phyloP scores from a whole-genome alignment of 2,888 invertebrate genomes.

The Cerastis rubricosa region DNA sequence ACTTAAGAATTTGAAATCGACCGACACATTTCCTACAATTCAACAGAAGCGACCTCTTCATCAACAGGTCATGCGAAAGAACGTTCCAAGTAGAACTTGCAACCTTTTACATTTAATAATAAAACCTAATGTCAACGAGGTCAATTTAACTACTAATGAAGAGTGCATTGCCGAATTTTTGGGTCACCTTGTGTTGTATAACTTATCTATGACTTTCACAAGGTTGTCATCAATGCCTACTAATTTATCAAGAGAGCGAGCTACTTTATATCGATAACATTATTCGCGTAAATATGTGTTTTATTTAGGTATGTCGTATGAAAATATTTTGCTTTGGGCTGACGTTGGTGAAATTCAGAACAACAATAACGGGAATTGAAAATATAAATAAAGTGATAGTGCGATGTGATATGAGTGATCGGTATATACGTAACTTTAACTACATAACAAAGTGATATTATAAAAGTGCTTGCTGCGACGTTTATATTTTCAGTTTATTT shows the following conservation, averaged over 20 bases:
- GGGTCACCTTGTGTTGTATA: constrained; percentile 74
- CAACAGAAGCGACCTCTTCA: neutral
- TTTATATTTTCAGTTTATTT: neutral
- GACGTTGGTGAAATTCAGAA: constrained; percentile 15
- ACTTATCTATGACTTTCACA: constrained; percentile 71
- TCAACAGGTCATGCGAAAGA: neutral
- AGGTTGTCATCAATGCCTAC: constrained; percentile 65
- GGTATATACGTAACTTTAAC: constrained; percentile 1
- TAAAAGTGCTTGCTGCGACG: neutral
- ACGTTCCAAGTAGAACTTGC: constrained; percentile 14
- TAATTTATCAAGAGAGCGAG: constrained; percentile 46
- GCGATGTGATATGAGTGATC: neutral
- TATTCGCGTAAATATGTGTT: constrained; percentile 12
- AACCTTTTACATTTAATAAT: constrained; percentile 31
- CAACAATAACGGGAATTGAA: constrained; percentile 13
- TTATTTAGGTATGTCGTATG: neutral
- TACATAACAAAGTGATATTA: neutral
- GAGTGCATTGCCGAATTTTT: constrained; percentile 68
- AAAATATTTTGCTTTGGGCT: constrained; percentile 27
- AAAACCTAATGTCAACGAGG: constrained; percentile 50
- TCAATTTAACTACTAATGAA: constrained; percentile 56
- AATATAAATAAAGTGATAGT: constrained; percentile 4
- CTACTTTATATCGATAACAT: constrained; percentile 40
- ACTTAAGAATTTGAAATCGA: neutral
- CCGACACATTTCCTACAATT: neutral